A percentile compares a stretch with the other conserved stretches of the same genome.
Conservation (phyloP, 2,797 vertebrate genomes). For the Mareca penelope region DNA sequence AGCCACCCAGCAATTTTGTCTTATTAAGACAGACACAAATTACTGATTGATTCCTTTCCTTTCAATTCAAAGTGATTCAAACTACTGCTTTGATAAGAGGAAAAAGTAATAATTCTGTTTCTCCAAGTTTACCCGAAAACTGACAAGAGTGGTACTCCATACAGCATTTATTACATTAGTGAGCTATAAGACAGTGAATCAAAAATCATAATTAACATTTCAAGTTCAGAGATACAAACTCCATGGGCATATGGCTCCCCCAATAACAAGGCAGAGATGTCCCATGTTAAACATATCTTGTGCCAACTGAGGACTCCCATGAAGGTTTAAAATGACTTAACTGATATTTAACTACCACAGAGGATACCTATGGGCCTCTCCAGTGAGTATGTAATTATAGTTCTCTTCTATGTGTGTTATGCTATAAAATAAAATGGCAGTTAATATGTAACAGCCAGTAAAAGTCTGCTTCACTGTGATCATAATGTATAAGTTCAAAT, state of each 20-base stretch:
- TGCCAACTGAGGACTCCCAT: background rate
- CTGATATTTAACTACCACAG: background rate
- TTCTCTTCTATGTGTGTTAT: background rate
- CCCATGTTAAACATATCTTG: background rate
- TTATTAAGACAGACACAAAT: background rate
- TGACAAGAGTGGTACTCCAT: background rate
- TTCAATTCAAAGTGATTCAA: background rate
- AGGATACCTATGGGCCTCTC: background rate
- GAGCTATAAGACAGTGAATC: background rate
- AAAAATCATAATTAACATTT: background rate
- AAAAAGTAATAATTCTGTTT: background rate
- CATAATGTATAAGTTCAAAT: background rate
- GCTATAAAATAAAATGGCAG: background rate
- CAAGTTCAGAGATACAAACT: background rate
- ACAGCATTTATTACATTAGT: background rate
- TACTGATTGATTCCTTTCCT: background rate
- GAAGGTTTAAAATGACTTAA: background rate
- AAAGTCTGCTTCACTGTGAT: background rate
- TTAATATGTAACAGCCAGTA: background rate
- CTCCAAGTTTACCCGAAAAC: background rate
- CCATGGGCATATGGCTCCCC: background rate
- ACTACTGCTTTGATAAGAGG: background rate
- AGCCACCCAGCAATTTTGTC: background rate
- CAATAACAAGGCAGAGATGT: background rate
- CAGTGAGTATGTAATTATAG: background rate